Evolutionary conservation across 2,888 invertebrate genomes (phyloP).

Genomic region (Bedellia somnulentella): DNA sequence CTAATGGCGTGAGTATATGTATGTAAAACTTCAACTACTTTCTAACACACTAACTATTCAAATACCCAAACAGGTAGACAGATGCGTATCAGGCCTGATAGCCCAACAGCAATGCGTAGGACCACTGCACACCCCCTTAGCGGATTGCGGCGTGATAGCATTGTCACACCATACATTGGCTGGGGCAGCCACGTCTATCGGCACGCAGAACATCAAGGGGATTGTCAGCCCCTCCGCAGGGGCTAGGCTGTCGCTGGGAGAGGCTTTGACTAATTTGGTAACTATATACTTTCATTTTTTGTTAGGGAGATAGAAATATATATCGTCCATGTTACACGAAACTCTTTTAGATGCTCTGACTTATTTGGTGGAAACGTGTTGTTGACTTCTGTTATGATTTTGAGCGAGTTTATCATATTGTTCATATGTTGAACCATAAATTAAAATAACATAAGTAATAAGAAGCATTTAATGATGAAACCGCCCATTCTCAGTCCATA

Average conservation of each 20-base stretch:
- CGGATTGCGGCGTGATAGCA: constrained; percentile 90
- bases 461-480: too few relatives aligned
- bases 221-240: constrained; percentile 82
- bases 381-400: background rate
- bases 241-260: constrained; percentile 92
- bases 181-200: constrained; percentile 94
- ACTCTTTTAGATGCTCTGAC: too few relatives aligned
- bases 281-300: constrained; percentile 35
- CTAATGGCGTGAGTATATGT: too few relatives aligned
- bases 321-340: too few relatives aligned
- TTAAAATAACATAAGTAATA: too few relatives aligned
- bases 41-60: too few relatives aligned
- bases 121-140: constrained; percentile 92
- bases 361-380: background rate
- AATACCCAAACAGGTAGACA: constrained; percentile 63
- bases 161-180: constrained; percentile 79
- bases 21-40: too few relatives aligned
- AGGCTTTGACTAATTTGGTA: constrained; percentile 90
- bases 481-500: too few relatives aligned
- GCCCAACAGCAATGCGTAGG: constrained; percentile 99
- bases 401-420: background rate
- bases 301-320: too few relatives aligned
- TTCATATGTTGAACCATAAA: too few relatives aligned
- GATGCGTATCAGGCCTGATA: constrained; percentile 92
- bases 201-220: constrained; percentile 96